Evolutionary conservation across 2,888 invertebrate species (phyloP), one percentile per base, ranked within the genome.

Genomic region (Catotricha subobsoleta): DNA sequence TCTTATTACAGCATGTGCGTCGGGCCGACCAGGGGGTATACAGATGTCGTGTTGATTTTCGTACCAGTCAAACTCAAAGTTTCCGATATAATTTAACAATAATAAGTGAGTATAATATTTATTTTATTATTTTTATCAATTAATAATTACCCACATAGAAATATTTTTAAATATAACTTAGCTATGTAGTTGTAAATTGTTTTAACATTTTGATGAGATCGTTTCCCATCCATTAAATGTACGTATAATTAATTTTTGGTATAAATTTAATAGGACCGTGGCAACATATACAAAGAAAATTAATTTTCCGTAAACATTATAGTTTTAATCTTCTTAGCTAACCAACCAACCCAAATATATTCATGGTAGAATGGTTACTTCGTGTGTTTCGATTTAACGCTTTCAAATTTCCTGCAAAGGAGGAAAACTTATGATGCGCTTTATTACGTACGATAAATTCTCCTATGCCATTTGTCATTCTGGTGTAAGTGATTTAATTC

Each of bases 1-100:
- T n/a, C n/a, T n/a, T 15, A 12, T 42, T 31, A 47, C 57, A 72
- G 46, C 82, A 86, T 67, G 80, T 88, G 54, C 79, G 82, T 64
- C 71, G 86, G 36, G 76, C 78, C 56, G 90, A 90, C 64, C 86
- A 88, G 60, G 87, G 87, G 54, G 75, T 83, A 51, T 90, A 88
- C 68, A 72, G 88, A 47, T 90, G 90, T 63, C 69, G 88, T 47
- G 82, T 88, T 49, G 88, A 90, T 69, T 90, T 87, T 68, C 71
- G 81, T 48, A 83, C 84, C 62, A 82, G 84, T 48, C 87, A 87
- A 65, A 87, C 88, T 46, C 76, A 84, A 59, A 86, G 82, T 66
- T 80, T 83, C 64, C 74, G 82, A 56, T 86, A 87, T 66, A 86
- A 87, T 66, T 76, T 90, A 55, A 84, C 86, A 47, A 84, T 90